Evolutionary conservation across 2,797 vertebrate genomes (phyloP).

Genomic region (Helicolenus hilgendorfi): DNA sequence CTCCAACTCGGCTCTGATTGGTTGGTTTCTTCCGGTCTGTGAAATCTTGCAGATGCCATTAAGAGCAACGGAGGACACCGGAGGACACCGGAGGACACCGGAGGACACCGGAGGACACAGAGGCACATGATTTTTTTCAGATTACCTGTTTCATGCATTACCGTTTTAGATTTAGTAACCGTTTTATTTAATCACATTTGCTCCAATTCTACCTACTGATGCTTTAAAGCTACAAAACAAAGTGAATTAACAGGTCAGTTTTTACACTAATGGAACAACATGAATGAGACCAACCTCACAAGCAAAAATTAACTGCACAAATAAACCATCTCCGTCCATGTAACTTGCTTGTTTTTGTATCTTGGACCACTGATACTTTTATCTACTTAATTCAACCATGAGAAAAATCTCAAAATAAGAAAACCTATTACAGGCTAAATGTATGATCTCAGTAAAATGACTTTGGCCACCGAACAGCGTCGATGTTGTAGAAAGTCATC

Average conservation of each 20-base stretch:
- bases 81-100: too few species aligned
- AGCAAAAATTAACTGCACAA: not conserved
- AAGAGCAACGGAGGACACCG: too few species aligned
- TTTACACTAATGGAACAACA: not conserved
- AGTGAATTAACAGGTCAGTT: not conserved
- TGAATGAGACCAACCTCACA: not conserved
- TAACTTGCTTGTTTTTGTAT: not conserved
- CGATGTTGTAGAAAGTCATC: not conserved
- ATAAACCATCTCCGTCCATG: not conserved
- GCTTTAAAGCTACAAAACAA: not conserved
- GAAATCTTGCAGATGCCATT: too few species aligned
- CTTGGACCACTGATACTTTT: not conserved
- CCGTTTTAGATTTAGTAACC: too few species aligned
- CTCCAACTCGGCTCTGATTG: too few species aligned
- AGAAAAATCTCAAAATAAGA: not conserved
- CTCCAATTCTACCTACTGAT: too few species aligned
- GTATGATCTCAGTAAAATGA: not conserved
- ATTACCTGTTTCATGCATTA: too few species aligned
- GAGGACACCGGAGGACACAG: too few species aligned
- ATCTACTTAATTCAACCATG: not conserved
- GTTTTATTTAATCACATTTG: too few species aligned
- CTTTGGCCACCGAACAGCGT: not conserved
- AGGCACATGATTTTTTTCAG: too few species aligned
- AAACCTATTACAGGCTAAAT: not conserved
- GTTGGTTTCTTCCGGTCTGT: too few species aligned